Evolutionary conservation across 1,140 invertebrate genomes (phyloP).

Genomic region (Wasmannia auropunctata): DNA sequence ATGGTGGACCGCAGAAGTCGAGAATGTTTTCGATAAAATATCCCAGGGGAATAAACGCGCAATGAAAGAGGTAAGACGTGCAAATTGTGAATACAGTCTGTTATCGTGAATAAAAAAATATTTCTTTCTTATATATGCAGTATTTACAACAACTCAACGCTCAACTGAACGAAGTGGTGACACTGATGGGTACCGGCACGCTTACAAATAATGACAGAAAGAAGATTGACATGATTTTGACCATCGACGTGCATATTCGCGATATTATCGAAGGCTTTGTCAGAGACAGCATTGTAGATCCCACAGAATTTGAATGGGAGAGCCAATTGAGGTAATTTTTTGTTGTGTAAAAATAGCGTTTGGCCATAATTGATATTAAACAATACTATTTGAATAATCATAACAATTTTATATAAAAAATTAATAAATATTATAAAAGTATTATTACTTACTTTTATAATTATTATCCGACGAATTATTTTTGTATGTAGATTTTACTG

Average conservation of each 20-base stretch:
- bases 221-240: slow-evolving; percentile 95
- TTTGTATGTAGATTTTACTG: slow-evolving; percentile 92
- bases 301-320: slow-evolving; percentile 96
- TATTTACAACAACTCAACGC: slow-evolving; percentile 92
- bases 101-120: background rate
- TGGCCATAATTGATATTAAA: background rate
- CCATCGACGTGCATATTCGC: slow-evolving; percentile 95
- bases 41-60: slow-evolving; percentile 91
- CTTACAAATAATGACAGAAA: slow-evolving; percentile 92
- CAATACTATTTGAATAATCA: background rate
- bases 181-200: slow-evolving; percentile 91
- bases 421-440: background rate
- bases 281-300: slow-evolving; percentile 93
- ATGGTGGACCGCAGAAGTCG: slow-evolving; percentile 97
- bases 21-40: slow-evolving; percentile 93
- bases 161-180: slow-evolving; percentile 94
- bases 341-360: background rate
- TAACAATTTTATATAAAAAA: background rate
- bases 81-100: background rate
- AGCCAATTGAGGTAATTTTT: slow-evolving; percentile 89
- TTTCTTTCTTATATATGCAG: slow-evolving; percentile 49
- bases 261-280: slow-evolving; percentile 96
- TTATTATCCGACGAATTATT: background rate
- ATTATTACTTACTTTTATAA: background rate
- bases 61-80: slow-evolving; percentile 91